Base-by-base conservation (phyloP, 1,140 invertebrate genomes). In the Elymnias hypermnestra region DNA sequence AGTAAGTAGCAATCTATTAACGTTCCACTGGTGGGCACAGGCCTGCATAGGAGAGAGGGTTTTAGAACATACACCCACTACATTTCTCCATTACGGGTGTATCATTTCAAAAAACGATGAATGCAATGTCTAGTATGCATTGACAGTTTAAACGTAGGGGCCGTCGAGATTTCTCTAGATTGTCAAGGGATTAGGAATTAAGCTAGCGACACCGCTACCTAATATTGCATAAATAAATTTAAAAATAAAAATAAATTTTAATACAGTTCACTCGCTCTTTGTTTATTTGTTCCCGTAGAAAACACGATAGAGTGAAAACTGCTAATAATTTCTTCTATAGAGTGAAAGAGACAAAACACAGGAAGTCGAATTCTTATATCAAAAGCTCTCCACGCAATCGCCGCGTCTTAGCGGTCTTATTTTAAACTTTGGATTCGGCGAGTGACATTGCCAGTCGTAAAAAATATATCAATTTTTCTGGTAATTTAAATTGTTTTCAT, bases 201-300 rank as follows among this genome's bases (percentile, higher is more conserved):
- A n/a, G n/a, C n/a, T n/a, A n/a, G n/a, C n/a, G n/a, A n/a, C n/a
- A n/a, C n/a, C n/a, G n/a, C n/a, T n/a, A n/a, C n/a, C n/a, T n/a
- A n/a, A n/a, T n/a, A n/a, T n/a, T n/a, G n/a, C n/a, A n/a, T n/a
- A n/a, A n/a, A n/a, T n/a, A n/a, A n/a, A n/a, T n/a, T n/a, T n/a
- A n/a, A n/a, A n/a, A 26, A 26, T 3, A 26, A 26, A 26, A 26
- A 6, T 4, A 2, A 8, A 8, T n/a, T 44, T 12, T 42, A 6
- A 19, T 45, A 35, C 26, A 5, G n/a, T 15, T 14, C 14, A 26
- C 14, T n/a, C 28, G 29, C 65, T 72, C 72, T 47, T 63, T 12
- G 52, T 4, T 66, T 74, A 79, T 48, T 44, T 40, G 41, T 66
- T 72, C 63, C 64, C 47, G 47, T 63, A 45, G 69, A 79, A 76